phyloP scores from a whole-genome alignment of 92 coral and sea anemone species.

The Porites evermanni region DNA sequence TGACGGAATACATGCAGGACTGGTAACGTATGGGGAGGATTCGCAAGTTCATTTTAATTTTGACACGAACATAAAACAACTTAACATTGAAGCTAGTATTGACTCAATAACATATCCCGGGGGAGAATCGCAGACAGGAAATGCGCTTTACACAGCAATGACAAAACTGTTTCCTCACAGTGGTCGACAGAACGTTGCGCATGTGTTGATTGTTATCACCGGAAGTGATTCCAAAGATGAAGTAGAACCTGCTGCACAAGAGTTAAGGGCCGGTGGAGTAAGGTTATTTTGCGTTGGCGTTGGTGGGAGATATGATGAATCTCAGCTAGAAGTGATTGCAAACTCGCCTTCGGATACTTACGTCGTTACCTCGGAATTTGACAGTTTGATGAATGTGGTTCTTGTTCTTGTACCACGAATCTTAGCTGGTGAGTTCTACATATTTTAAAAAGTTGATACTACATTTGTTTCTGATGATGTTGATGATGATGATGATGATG shows the following conservation, averaged over 20 bases:
- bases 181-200: conserved; percentile 66
- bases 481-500: too few species aligned
- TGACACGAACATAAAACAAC: conserved; percentile 59
- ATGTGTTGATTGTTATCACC: conserved; percentile 70
- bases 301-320: conserved; percentile 72
- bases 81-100: conserved; percentile 57
- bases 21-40: conserved; percentile 67
- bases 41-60: conserved; percentile 70
- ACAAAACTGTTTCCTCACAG: conserved; percentile 78
- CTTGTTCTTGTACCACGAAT: conserved; percentile 54
- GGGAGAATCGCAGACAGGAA: conserved; percentile 72
- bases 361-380: conserved; percentile 73
- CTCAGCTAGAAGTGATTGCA: conserved; percentile 79
- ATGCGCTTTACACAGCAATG: conserved; percentile 74
- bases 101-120: conserved; percentile 84
- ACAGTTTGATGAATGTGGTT: conserved; percentile 49
- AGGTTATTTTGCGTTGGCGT: conserved; percentile 84
- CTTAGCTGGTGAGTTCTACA: conserved; percentile 50
- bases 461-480: not conserved
- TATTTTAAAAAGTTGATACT: too few species aligned
- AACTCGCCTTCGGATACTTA: conserved; percentile 74
- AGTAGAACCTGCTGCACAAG: conserved; percentile 78
- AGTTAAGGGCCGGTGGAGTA: conserved; percentile 82
- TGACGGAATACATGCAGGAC: conserved; percentile 78
- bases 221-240: conserved; percentile 86